Percentiles rank a stretch among this genome's conserved stretches.
phyloP scores from a whole-genome alignment of 1,140 invertebrate species.

The Propsilocerus akamusi region DNA sequence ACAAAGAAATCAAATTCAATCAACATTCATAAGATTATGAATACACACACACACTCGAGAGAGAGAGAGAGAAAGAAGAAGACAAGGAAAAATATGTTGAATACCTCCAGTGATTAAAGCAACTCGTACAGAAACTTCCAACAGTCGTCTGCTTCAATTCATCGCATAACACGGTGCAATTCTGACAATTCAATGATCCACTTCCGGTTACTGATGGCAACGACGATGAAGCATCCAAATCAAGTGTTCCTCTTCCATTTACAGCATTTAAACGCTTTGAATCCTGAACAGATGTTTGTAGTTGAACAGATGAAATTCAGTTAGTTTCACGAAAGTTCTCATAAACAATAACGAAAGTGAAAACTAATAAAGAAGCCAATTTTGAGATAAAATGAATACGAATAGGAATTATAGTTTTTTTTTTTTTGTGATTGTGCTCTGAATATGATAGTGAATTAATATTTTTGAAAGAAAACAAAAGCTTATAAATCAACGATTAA shows the following conservation, averaged over 20 bases:
- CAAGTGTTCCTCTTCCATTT: too few relatives aligned
- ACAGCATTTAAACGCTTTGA: too few relatives aligned
- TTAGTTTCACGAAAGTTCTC: too few relatives aligned
- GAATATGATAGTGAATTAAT: too few relatives aligned
- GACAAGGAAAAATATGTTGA: slow-evolving; percentile 10
- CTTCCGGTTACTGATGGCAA: too few relatives aligned
- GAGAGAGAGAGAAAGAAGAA: slow-evolving; percentile 11
- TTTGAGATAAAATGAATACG: slow-evolving; percentile 6
- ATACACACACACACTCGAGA: slow-evolving; percentile 16
- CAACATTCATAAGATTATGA: slow-evolving; percentile 23
- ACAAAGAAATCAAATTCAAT: slow-evolving; percentile 17
- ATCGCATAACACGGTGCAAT: slow-evolving; percentile 21
- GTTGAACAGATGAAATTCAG: too few relatives aligned
- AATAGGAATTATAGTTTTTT: background rate
- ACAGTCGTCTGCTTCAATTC: slow-evolving; percentile 17
- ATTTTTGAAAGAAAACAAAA: too few relatives aligned
- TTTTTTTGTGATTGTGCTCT: background rate
- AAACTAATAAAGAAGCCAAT: slow-evolving; percentile 2
- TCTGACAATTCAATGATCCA: slow-evolving; percentile 18
- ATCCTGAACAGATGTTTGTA: too few relatives aligned
- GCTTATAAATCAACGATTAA: too few relatives aligned
- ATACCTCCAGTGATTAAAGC: slow-evolving; percentile 24
- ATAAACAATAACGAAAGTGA: too few relatives aligned
- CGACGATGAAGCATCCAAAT: too few relatives aligned
- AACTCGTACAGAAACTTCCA: slow-evolving; percentile 23